These are phyloP conservation scores for Myiotriccus ornatus DNA, from an alignment of 2,797 vertebrate species.

Conservation along the genomic window DNA sequence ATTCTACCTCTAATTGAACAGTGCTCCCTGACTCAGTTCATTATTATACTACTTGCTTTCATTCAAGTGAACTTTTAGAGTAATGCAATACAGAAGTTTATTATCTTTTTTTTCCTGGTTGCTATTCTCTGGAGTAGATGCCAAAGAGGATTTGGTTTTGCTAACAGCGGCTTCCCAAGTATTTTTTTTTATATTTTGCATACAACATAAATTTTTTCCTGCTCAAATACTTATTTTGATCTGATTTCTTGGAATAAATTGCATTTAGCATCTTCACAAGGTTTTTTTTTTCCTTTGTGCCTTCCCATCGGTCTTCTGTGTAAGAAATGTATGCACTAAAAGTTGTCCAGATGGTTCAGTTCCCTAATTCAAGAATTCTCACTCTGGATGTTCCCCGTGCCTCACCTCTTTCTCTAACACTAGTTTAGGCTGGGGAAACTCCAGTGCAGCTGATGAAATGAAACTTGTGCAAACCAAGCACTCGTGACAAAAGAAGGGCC, in stretches of 20 bases:
- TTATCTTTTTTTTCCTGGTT: slow-evolving; percentile 33
- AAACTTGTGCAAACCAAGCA: not conserved
- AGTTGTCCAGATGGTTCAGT: not conserved
- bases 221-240: not conserved
- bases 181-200: not conserved
- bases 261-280: not conserved
- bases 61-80: slow-evolving; percentile 35
- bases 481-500: not conserved
- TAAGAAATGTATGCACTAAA: not conserved
- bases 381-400: not conserved
- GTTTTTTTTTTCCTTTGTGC: not conserved
- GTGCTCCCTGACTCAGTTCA: slow-evolving; percentile 21
- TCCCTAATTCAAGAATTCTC: not conserved
- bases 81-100: slow-evolving; percentile 59
- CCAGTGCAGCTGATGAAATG: not conserved
- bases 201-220: not conserved
- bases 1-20: slow-evolving; percentile 46
- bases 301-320: not conserved
- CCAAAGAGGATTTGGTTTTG: not conserved
- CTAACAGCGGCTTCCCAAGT: not conserved
- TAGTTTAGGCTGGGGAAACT: not conserved
- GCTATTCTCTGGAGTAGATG: slow-evolving; percentile 10
- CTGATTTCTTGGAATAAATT: not conserved
- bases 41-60: slow-evolving; percentile 45
- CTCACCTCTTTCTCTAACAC: not conserved